Base-by-base conservation (phyloP, 1,140 invertebrate genomes). In the Leptonema lineaticorne region DNA sequence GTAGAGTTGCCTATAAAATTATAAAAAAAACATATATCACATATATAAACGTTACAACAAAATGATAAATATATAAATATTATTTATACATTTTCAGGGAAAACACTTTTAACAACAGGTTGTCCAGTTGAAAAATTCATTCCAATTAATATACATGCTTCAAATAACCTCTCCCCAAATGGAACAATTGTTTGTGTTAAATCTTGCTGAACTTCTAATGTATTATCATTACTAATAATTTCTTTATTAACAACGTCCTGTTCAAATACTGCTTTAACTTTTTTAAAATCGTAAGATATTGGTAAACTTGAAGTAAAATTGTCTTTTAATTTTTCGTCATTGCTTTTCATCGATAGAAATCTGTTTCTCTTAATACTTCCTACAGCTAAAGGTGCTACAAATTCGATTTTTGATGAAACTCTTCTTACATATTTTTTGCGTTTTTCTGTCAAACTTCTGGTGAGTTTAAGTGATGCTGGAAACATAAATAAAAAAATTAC, bases 81-180 rank as follows among this genome's bases (percentile, higher is more conserved):
- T 37, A 53, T 62, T 81, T 81, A 85, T 79, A 89, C 88, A 78
- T 86, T 79, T 72, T 76, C 74, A 22, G 88, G 88, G 80, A 84
- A 90, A 74, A 86, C 87, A 67, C 82, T 85, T 74, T 89, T 89
- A 16, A 90, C 85, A 74, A 88, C 88, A 7, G 88, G 86, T 72
- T 78, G 79, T 9, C 74, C 81, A 7, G 78, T 85, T 74, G 83
- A 84, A 68, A 85, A 81, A 75, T 88, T 85, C 63, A 88, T 77
- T 1, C 87, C 88, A 29, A 90, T 85, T 16, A 90, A 76, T 6
- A 90, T 73, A 73, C 88, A 85, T 24, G 86, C 83, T 73, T 89
- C 85, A 74, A 90, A 89, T 53, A 90, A 72, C 4, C 84, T 77
- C 41, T 78, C 75, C 24, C 78, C 45, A 26, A 1, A 9, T 50